Evolutionary conservation across 2,888 invertebrate species (phyloP).

Genomic region (Iselma pallidipennis): DNA sequence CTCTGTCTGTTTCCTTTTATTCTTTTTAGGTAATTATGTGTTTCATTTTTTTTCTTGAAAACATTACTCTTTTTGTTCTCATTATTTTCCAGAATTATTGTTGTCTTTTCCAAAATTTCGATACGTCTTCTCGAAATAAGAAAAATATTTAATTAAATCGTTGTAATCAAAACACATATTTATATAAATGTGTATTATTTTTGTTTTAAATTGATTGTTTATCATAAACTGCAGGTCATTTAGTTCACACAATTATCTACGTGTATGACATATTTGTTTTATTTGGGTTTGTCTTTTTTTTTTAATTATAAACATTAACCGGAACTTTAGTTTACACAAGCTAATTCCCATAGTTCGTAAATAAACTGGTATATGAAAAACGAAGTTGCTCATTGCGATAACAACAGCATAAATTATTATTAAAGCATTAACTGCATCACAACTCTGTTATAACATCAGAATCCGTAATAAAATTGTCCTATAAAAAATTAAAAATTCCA

Average conservation of each 20-base stretch:
- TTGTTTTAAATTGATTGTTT: neutral
- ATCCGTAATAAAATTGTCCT: neutral
- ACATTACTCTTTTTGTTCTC: neutral
- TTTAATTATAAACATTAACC: neutral
- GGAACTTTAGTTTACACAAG: neutral
- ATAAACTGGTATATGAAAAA: neutral
- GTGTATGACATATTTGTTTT: neutral
- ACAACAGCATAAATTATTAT: neutral
- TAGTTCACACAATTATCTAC: neutral
- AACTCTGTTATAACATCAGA: neutral
- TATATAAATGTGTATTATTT: no score
- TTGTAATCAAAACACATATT: no score
- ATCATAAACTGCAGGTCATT: neutral
- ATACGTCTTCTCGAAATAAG: no score
- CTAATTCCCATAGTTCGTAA: neutral
- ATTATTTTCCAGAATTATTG: no score
- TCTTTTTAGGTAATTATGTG: neutral
- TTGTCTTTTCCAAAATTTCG: no score
- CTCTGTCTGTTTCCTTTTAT: neutral
- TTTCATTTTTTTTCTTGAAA: neutral
- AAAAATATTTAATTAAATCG: no score
- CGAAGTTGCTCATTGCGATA: neutral
- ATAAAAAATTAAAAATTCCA: neutral
- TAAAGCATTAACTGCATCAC: neutral
- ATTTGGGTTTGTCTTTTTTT: neutral